Percentiles rank a stretch among this genome's conserved stretches.
Evolutionary conservation across 2,888 invertebrate genomes (phyloP).

Genomic region (Protodeltote pygarga): DNA sequence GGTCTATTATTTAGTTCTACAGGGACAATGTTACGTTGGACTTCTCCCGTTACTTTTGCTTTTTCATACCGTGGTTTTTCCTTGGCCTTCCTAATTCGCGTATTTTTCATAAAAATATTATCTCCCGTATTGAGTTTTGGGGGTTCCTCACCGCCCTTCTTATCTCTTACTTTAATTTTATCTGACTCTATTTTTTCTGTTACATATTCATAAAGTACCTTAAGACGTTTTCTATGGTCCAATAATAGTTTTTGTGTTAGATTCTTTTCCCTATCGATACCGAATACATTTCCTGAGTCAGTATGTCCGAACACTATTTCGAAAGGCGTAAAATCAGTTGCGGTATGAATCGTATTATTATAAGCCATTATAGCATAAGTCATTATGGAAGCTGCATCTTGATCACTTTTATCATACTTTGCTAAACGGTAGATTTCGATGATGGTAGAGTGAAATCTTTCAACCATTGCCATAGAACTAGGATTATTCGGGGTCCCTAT

Average conservation of each 20-base stretch:
- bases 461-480: conserved; percentile 15
- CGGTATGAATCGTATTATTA: conserved; percentile 38
- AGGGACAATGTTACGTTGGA: too few relatives aligned
- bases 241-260: conserved; percentile 26
- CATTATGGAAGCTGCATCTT: conserved; percentile 13
- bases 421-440: conserved; percentile 47
- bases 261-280: conserved; percentile 17
- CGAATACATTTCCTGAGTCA: conserved; percentile 25
- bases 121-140: too few relatives aligned
- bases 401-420: conserved; percentile 36
- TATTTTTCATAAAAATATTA: conserved; percentile 35
- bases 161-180: too few relatives aligned
- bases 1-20: conserved; percentile 1
- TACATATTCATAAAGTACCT: conserved; percentile 12
- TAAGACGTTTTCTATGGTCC: conserved; percentile 31
- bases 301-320: conserved; percentile 40
- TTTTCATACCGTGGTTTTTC: conserved; percentile 39
- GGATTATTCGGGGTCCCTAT: conserved; percentile 43
- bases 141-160: too few relatives aligned
- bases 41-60: conserved; percentile 32
- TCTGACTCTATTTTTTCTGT: too few relatives aligned
- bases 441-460: conserved; percentile 9
- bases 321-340: background rate
- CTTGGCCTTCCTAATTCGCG: conserved; percentile 36
- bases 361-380: conserved; percentile 42